Conservation (phyloP, 1,140 invertebrate species). For the Leptopilina boulardi region DNA sequence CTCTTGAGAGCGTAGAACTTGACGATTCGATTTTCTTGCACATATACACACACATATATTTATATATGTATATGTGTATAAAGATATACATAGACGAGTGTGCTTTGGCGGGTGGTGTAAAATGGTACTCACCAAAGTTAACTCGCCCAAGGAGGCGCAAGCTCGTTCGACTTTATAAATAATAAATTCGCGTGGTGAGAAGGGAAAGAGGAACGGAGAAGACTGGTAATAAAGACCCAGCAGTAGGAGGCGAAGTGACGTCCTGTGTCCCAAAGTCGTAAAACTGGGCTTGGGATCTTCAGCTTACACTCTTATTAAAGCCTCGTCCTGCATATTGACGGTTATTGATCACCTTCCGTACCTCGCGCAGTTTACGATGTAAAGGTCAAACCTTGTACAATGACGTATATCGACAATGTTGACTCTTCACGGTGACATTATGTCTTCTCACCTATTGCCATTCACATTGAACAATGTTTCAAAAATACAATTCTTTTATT, state of each 20-base stretch:
- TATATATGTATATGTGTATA: too few relatives aligned
- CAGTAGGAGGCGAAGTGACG: slow-evolving; percentile 70
- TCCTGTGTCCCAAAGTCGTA: slow-evolving; percentile 72
- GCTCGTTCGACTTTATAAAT: slow-evolving; percentile 71
- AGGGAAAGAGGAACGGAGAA: slow-evolving; percentile 57
- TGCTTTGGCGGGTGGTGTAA: slow-evolving; percentile 43
- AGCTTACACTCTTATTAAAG: slow-evolving; percentile 70
- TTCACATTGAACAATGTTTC: not conserved
- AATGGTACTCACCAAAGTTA: slow-evolving; percentile 47
- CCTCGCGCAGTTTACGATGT: slow-evolving; percentile 59
- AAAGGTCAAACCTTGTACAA: slow-evolving; percentile 49
- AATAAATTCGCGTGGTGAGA: slow-evolving; percentile 69
- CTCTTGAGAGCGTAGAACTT: slow-evolving; percentile 19
- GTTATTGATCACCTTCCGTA: slow-evolving; percentile 68
- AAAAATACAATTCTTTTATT: too few relatives aligned
- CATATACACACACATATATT: not conserved
- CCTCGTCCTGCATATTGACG: slow-evolving; percentile 69
- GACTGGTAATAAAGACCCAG: slow-evolving; percentile 69
- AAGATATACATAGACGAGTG: not conserved
- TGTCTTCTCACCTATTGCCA: not conserved
- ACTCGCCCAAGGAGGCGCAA: slow-evolving; percentile 52
- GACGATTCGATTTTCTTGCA: slow-evolving; percentile 24
- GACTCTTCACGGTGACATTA: not conserved
- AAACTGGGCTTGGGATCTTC: slow-evolving; percentile 66
- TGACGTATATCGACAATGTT: slow-evolving; percentile 6